These are phyloP conservation scores for Drosophila sproati DNA, from an alignment of 1,140 invertebrate genomes.

Conservation along the genomic window DNA sequence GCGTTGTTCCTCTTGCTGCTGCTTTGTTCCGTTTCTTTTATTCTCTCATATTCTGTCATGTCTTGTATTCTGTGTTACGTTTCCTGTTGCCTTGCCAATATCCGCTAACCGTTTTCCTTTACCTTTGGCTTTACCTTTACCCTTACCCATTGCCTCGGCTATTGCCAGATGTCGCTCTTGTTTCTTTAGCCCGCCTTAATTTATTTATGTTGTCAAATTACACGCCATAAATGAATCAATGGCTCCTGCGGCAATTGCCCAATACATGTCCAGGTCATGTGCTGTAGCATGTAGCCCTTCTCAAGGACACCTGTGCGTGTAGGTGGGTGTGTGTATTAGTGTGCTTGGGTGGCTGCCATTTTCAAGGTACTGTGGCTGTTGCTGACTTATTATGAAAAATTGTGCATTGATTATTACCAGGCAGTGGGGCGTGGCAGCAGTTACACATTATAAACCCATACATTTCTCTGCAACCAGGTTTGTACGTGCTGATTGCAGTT, in stretches of 20 bases:
- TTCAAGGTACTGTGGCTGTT: slow-evolving; percentile 59
- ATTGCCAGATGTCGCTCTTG: slow-evolving; percentile 11
- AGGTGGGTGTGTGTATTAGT: neutral
- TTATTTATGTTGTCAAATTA: slow-evolving; percentile 83
- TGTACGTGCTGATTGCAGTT: slow-evolving; percentile 41
- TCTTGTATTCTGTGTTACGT: slow-evolving; percentile 43
- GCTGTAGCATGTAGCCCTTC: slow-evolving; percentile 6
- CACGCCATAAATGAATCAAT: slow-evolving; percentile 80
- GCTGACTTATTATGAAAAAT: slow-evolving; percentile 71
- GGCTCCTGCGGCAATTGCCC: slow-evolving; percentile 26
- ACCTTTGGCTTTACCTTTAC: neutral
- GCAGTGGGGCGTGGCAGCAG: slow-evolving; percentile 26
- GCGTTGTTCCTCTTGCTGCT: slow-evolving; percentile 28
- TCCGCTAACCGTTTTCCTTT: slow-evolving; percentile 54
- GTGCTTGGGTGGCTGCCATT: slow-evolving; percentile 40
- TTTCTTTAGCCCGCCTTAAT: slow-evolving; percentile 51
- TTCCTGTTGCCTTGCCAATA: slow-evolving; percentile 78
- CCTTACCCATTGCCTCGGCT: neutral
- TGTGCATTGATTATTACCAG: slow-evolving; percentile 53
- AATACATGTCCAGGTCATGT: slow-evolving; percentile 24
- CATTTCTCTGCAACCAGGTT: neutral
- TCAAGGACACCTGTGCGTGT: slow-evolving; percentile 34
- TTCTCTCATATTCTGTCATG: neutral
- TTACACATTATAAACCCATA: slow-evolving; percentile 20
- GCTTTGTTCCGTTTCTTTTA: slow-evolving; percentile 33